Percentiles rank a stretch among this genome's conserved stretches.
Conservation (phyloP, 2,888 invertebrate genomes). For the Aethes cnicana region DNA sequence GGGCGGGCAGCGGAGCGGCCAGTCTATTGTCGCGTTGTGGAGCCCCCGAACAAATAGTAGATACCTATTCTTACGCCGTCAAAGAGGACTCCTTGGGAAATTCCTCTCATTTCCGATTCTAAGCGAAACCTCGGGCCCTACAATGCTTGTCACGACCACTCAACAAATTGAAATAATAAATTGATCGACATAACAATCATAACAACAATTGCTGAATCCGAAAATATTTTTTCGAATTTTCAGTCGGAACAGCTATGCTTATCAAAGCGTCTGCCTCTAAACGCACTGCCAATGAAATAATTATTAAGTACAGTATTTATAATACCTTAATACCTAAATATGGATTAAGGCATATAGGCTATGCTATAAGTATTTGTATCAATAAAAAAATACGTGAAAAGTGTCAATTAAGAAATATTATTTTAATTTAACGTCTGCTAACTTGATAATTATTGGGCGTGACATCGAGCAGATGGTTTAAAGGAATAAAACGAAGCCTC, state of each 20-base stretch:
- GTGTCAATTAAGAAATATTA: conserved; percentile 1
- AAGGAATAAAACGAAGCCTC: conserved; percentile 46
- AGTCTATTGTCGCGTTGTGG: conserved; percentile 56
- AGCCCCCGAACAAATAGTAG: conserved; percentile 64
- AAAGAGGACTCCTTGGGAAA: conserved; percentile 66
- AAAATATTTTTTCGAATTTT: too few relatives aligned
- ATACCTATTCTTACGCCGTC: conserved; percentile 66
- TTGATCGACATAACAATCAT: conserved; percentile 77
- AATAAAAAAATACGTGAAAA: not conserved
- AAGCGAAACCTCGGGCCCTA: conserved; percentile 68
- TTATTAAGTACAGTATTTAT: not conserved
- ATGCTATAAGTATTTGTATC: too few relatives aligned
- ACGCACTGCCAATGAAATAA: conserved; percentile 40
- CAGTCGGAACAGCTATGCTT: too few relatives aligned
- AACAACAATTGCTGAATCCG: too few relatives aligned
- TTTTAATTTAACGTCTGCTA: conserved; percentile 40
- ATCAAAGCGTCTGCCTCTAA: too few relatives aligned
- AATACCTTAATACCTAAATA: too few relatives aligned
- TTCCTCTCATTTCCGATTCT: conserved; percentile 75
- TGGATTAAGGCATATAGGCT: too few relatives aligned
- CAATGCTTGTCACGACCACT: conserved; percentile 60
- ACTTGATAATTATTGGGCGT: conserved; percentile 60
- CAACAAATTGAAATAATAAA: conserved; percentile 71
- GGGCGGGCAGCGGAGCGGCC: conserved; percentile 61
- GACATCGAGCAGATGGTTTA: conserved; percentile 49